Evolutionary conservation across 1,140 invertebrate genomes (phyloP).

Genomic region (Diachasma alloeum): DNA sequence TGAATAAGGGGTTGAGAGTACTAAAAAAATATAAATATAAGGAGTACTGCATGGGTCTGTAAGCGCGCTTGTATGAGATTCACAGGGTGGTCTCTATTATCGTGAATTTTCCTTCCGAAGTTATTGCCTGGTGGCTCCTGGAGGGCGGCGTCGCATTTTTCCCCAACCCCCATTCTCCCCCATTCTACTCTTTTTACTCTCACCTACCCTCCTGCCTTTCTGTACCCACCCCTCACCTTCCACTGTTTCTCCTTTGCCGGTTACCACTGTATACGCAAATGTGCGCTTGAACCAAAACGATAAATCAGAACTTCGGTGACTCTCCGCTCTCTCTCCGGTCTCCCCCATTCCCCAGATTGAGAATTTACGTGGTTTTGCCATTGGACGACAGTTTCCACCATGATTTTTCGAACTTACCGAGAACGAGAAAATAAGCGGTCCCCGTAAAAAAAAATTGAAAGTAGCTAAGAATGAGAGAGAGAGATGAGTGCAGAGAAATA

Average conservation of each 20-base stretch:
- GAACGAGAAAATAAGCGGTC: background rate
- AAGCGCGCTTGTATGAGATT: constrained; percentile 45
- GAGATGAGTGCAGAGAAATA: background rate
- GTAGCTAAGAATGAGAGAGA: background rate
- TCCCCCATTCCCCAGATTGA: constrained; percentile 36
- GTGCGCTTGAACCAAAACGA: constrained; percentile 23
- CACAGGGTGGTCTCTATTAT: constrained; percentile 51
- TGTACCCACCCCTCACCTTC: background rate
- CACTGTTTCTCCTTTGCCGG: background rate
- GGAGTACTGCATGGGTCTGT: constrained; percentile 25
- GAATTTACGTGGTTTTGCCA: constrained; percentile 38
- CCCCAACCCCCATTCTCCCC: constrained; percentile 13
- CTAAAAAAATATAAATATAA: background rate
- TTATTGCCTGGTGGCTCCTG: constrained; percentile 34
- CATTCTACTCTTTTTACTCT: constrained; percentile 16
- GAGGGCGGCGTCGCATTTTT: constrained; percentile 47
- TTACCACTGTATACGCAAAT: constrained; percentile 28
- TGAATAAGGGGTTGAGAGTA: constrained; percentile 30
- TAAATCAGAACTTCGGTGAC: constrained; percentile 48
- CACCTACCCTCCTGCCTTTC: constrained; percentile 17
- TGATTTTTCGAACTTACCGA: background rate
- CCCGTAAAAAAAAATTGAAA: background rate
- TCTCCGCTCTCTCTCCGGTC: constrained; percentile 38
- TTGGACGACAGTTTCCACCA: background rate
- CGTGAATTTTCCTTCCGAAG: constrained; percentile 51